Evolutionary conservation across 2,888 invertebrate genomes (phyloP), one percentile per base, ranked within the genome.

Genomic region (Mesorhabditis spiculigera): DNA sequence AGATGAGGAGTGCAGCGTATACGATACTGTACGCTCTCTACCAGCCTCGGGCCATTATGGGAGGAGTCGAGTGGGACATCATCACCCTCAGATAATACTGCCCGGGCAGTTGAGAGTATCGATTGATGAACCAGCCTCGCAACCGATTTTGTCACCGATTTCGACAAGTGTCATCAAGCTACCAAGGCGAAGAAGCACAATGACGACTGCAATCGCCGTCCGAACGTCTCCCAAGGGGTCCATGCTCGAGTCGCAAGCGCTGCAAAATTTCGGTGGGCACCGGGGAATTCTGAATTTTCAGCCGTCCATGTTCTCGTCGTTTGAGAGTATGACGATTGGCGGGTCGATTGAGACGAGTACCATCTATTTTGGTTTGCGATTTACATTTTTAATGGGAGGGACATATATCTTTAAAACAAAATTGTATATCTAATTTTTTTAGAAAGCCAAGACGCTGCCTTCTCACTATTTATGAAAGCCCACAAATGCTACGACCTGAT

Each of bases 401-500:
- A 45, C 66, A 4, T 16, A 72, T 5, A 6, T 28, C 16, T 66
- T 72, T 4, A 5, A 3, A 45, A 41, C 16, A 44, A 13, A 4
- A 43, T 16, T 13, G 4, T 41, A n/a, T 44, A 44, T 1, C 2
- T 5, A 4, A n/a, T 4, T 44, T 63, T 80, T 85, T 62, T 76
- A 85, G 85, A 85, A 63, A 84, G 80, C 71, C 83, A 86, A 71
- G 85, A 86, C 68, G 80, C 81, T 8, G 85, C 86, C 5, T 86
- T 85, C 68, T 82, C 84, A 43, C 71, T 86, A 68, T 98, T 98
- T 90, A 97, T 98, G 91, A 94, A 94, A 89, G 96, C 95, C 89
- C 97, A 99, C 90, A 95, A 95, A 89, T 97, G 97, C 88, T 98
- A 98, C 89, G 98, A 99, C 90, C 91, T 99, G 88, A 96, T 99